These are phyloP conservation scores for Pammene fasciana DNA, from an alignment of 2,888 invertebrate species.

Conservation along the genomic window DNA sequence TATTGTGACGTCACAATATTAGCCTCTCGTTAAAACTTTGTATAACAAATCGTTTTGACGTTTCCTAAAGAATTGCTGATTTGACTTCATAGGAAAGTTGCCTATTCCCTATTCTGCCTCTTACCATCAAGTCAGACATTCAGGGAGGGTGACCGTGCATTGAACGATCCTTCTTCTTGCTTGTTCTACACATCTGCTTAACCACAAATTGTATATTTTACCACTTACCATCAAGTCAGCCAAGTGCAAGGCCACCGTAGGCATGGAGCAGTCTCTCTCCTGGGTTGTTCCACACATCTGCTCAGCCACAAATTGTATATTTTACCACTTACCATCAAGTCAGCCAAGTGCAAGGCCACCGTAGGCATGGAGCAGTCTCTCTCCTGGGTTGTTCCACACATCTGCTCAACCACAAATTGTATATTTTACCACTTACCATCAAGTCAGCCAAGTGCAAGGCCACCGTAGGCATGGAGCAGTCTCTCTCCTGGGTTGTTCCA, in stretches of 20 bases:
- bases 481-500: slow-evolving; percentile 68
- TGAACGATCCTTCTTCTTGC: too few species aligned
- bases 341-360: slow-evolving; percentile 53
- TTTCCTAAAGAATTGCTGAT: too few species aligned
- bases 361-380: too few species aligned
- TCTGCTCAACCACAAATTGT: not conserved
- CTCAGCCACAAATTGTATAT: slow-evolving; percentile 71
- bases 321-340: slow-evolving; percentile 65
- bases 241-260: slow-evolving; percentile 76
- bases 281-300: slow-evolving; percentile 78
- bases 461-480: slow-evolving; percentile 73
- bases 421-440: slow-evolving; percentile 57
- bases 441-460: slow-evolving; percentile 76
- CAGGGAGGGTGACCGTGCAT: slow-evolving; percentile 46
- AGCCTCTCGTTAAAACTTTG: too few species aligned
- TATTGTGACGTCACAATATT: too few species aligned
- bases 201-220: not conserved
- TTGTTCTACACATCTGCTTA: slow-evolving; percentile 57
- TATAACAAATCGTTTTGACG: too few species aligned
- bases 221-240: slow-evolving; percentile 69
- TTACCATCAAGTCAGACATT: slow-evolving; percentile 59
- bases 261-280: slow-evolving; percentile 71
- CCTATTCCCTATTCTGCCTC: not conserved
- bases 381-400: slow-evolving; percentile 51
- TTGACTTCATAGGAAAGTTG: too few species aligned